Conservation (phyloP, 2,888 invertebrate genomes). For the Microchrysa polita region DNA sequence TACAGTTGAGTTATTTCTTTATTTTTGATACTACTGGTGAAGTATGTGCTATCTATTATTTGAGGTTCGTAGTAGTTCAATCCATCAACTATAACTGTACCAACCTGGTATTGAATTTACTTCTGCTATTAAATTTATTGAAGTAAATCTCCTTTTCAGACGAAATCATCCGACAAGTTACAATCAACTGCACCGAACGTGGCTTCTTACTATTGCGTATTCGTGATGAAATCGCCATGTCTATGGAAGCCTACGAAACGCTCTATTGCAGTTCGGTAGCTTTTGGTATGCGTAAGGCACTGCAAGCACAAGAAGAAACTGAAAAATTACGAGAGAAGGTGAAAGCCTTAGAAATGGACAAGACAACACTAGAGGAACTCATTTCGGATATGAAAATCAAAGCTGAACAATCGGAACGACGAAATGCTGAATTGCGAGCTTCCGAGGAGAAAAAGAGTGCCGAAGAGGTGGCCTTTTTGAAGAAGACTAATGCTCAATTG, state of each 20-base stretch:
- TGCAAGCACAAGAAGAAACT: slow-evolving; percentile 80
- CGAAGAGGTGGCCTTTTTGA: slow-evolving; percentile 91
- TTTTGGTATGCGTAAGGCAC: slow-evolving; percentile 97
- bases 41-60: no score
- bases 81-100: no score
- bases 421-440: slow-evolving; percentile 82
- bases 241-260: slow-evolving; percentile 95
- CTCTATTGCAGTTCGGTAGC: slow-evolving; percentile 97
- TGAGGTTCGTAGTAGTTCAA: no score
- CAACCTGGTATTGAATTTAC: no score
- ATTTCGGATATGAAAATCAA: slow-evolving; percentile 73
- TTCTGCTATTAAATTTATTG: no score
- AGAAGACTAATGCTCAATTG: slow-evolving; percentile 92
- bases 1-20: no score
- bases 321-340: slow-evolving; percentile 81
- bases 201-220: slow-evolving; percentile 92
- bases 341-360: slow-evolving; percentile 70
- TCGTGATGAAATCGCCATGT: slow-evolving; percentile 95
- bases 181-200: slow-evolving; percentile 96
- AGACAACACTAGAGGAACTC: slow-evolving; percentile 63
- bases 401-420: slow-evolving; percentile 83
- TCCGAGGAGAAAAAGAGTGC: slow-evolving; percentile 93
- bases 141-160: slow-evolving; percentile 67
- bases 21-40: no score
- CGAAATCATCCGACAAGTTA: slow-evolving; percentile 92